Conservation (phyloP, 2,797 vertebrate species). For the Eremophila alpestris region DNA sequence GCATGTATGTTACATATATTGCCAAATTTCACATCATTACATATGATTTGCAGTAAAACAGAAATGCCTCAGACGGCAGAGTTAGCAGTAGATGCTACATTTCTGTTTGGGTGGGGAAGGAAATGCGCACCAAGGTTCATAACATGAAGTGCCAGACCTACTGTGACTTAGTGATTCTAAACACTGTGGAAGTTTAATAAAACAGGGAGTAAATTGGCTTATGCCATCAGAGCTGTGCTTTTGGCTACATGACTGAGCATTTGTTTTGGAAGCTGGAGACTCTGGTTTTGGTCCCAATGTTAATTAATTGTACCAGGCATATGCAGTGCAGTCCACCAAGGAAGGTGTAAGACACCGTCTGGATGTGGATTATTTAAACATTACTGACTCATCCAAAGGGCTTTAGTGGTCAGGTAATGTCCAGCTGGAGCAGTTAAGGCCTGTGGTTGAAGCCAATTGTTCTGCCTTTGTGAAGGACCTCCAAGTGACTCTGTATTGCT, state of each 20-base stretch:
- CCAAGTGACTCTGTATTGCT: conserved; percentile 2
- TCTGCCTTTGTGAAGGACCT: conserved; percentile 25
- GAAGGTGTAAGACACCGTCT: conserved; percentile 53
- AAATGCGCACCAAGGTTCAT: conserved; percentile 16
- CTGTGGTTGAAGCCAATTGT: conserved; percentile 25
- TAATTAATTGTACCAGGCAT: conserved; percentile 65
- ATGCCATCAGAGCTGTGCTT: conserved; percentile 49
- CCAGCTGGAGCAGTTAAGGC: conserved; percentile 43
- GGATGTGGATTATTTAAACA: conserved; percentile 42
- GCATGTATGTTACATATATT: not conserved
- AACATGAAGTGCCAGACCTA: conserved; percentile 15
- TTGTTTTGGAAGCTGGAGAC: conserved; percentile 67
- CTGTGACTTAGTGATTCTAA: conserved; percentile 55
- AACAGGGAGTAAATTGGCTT: conserved; percentile 58
- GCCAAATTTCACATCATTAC: conserved; percentile 6
- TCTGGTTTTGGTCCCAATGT: conserved; percentile 65
- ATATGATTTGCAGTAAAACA: not conserved
- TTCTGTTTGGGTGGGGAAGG: not conserved
- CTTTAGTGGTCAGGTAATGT: conserved; percentile 47
- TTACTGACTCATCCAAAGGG: not conserved
- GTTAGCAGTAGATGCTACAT: not conserved
- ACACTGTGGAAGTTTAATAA: conserved; percentile 60
- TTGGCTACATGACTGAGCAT: conserved; percentile 59
- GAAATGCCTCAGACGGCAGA: not conserved
- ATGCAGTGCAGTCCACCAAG: conserved; percentile 22